These are phyloP conservation scores for Notechis scutatus DNA, from an alignment of 2,113 vertebrate genomes.

Conservation along the genomic window DNA sequence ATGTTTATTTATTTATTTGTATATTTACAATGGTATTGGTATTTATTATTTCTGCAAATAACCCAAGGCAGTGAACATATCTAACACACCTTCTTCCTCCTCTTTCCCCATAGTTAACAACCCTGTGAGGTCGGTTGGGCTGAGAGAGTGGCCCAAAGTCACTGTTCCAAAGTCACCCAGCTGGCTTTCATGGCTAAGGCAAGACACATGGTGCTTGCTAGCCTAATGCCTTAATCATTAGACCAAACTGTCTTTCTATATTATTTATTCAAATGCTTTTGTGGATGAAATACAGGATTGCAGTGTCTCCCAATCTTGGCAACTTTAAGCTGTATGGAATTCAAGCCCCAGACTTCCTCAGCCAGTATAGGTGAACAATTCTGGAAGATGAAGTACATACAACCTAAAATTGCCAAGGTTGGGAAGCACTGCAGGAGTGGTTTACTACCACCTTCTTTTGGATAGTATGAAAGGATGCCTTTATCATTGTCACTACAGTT, in stretches of 20 bases:
- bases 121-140: background rate
- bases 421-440: background rate
- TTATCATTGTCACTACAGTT: background rate
- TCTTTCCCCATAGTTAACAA: background rate
- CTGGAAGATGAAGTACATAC: background rate
- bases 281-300: background rate
- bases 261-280: background rate
- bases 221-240: background rate
- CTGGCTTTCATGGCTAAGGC: background rate
- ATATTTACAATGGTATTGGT: too few relatives aligned
- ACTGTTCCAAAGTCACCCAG: background rate
- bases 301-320: background rate
- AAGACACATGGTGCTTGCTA: background rate
- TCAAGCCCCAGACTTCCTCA: background rate
- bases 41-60: too few relatives aligned
- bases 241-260: background rate
- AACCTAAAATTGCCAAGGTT: background rate
- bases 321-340: background rate
- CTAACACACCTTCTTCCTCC: background rate
- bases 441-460: background rate
- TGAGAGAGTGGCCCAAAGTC: background rate
- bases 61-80: too few relatives aligned
- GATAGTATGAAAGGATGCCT: background rate
- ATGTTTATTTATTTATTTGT: too few relatives aligned
- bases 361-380: background rate